Evolutionary conservation across 2,113 vertebrate species (phyloP).

Genomic region (Eonycteris spelaea): DNA sequence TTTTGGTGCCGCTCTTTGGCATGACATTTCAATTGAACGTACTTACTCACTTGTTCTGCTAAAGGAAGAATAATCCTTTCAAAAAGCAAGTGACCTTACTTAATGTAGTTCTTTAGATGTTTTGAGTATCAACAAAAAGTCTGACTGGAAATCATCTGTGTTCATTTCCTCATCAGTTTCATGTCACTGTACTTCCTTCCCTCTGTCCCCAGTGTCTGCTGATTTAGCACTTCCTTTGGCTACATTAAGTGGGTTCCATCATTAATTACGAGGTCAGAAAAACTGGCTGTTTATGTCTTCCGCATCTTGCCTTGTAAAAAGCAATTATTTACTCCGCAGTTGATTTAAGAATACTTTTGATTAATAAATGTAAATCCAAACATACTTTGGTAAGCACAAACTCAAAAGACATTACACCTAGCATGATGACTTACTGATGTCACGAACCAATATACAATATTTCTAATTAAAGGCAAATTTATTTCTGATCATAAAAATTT

Average conservation of each 20-base stretch:
- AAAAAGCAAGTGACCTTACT: neutral
- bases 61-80: neutral
- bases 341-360: constrained; percentile 32
- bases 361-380: constrained; percentile 10
- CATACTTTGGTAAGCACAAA: neutral
- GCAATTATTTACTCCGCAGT: neutral
- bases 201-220: neutral
- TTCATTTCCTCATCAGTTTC: neutral
- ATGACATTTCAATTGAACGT: neutral
- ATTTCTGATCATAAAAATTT: neutral
- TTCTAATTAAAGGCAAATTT: constrained; percentile 26
- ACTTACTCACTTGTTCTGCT: neutral
- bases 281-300: neutral
- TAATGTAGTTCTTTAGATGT: neutral
- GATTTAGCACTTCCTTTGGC: neutral
- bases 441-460: neutral
- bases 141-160: neutral
- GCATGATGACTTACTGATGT: neutral
- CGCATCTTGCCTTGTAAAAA: constrained; percentile 28
- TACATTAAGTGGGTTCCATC: neutral
- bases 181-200: neutral
- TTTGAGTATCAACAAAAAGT: neutral
- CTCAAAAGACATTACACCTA: neutral
- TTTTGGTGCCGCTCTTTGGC: neutral
- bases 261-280: neutral